A percentile compares a stretch with the other conserved stretches of the same genome.
These are phyloP conservation scores for Seriola dumerili DNA, from an alignment of 2,113 vertebrate species.

Conservation along the genomic window DNA sequence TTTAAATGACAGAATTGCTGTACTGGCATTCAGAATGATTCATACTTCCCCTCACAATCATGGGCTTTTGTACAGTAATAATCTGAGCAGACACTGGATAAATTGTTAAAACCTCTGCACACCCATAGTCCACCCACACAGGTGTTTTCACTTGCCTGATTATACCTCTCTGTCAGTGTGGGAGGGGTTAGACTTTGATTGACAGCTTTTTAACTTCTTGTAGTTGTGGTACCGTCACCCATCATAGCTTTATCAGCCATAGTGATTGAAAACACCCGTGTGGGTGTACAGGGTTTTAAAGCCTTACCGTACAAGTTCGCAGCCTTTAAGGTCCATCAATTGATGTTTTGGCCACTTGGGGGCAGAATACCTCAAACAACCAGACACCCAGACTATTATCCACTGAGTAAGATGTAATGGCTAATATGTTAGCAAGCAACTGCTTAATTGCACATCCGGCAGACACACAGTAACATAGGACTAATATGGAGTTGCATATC, in stretches of 20 bases:
- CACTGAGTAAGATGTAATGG: neutral
- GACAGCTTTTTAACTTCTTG: neutral
- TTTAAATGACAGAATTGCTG: constrained; percentile 2
- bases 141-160: neutral
- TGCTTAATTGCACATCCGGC: neutral
- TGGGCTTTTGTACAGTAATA: constrained; percentile 11
- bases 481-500: neutral
- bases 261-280: neutral
- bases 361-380: no score
- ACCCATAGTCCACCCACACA: neutral
- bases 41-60: neutral
- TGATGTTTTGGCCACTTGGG: no score
- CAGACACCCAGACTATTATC: no score
- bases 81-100: neutral
- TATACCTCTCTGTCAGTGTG: neutral
- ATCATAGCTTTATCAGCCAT: neutral
- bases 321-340: no score
- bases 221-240: neutral
- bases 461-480: no score
- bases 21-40: neutral
- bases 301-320: neutral
- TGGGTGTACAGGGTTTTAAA: neutral
- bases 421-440: neutral
- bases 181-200: neutral
- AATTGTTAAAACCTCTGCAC: neutral